Evolutionary conservation across 2,797 vertebrate genomes (phyloP), one percentile per base, ranked within the genome.

Genomic region (Girardinus metallicus): DNA sequence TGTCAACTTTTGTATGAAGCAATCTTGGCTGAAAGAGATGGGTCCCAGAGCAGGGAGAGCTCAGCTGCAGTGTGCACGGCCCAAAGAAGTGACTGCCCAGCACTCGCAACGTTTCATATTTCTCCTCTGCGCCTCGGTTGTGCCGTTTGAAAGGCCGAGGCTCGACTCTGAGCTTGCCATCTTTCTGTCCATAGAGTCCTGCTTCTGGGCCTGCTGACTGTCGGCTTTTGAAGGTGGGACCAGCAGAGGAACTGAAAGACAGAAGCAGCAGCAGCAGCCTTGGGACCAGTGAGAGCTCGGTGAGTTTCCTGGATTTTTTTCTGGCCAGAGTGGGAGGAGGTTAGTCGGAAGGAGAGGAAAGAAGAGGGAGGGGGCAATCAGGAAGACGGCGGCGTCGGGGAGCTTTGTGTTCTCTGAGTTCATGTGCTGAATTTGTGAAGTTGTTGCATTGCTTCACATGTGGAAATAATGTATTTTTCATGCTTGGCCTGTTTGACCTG

Each of bases 1-100:
- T 99, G 98, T 99, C 97, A 98, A 97, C 97, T 97, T 98, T 97
- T 99, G 97, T 99, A 98, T 98, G 97, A 98, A 97, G 97, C 97
- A 98, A 98, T 99, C 97, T 98, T 97, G 96, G 96, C 96, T 98
- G 97, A 98, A 98, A 97, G 97, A 97, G 97, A 98, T 95, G 95
- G 98, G 94, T 98, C 96, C 96, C 96, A 95, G 96, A 95, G 97
- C 96, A 97, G 96, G 96, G 96, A 96, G 96, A 95, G 96, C 96
- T 96, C 93, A 86, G 96, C 95, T 94, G 95, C 96, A 91, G 92
- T 91, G 93, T 95, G 95, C 96, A 93, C 95, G 84, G 86, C 94
- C 41, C 90, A 92, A 92, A 76, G 93, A 92, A 92, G 93, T 31
- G 79, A 77, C 91, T 85, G 87, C 86, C 90, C 79, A 70, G 83